Conservation (phyloP, 2,113 vertebrate species). For the Chaetura pelagica region DNA sequence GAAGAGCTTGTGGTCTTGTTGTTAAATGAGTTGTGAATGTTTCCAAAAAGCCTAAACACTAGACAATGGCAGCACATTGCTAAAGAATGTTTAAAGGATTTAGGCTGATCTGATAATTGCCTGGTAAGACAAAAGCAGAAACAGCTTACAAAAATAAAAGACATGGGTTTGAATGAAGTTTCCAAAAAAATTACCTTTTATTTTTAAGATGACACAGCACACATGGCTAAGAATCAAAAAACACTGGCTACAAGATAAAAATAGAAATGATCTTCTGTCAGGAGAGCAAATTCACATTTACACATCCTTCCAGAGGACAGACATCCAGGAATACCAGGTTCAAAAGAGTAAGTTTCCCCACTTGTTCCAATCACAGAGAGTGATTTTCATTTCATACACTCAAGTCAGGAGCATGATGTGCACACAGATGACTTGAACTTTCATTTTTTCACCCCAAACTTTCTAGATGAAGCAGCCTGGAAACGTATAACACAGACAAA, state of each 20-base stretch:
- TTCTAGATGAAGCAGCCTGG: slow-evolving; percentile 5
- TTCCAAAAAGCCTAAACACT: slow-evolving; percentile 1
- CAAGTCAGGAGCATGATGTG: background rate
- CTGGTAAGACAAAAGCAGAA: slow-evolving; percentile 7
- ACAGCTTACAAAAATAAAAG: slow-evolving; percentile 16
- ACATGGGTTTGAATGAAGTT: background rate
- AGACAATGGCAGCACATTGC: slow-evolving; percentile 43
- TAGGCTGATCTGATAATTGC: slow-evolving; percentile 35
- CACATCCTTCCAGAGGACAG: background rate
- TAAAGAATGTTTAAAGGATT: slow-evolving; percentile 35
- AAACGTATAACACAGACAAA: background rate
- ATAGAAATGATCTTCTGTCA: background rate
- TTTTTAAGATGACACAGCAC: background rate
- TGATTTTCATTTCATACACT: background rate
- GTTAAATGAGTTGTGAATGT: slow-evolving; percentile 13
- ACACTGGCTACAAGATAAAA: background rate
- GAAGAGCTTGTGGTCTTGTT: slow-evolving; percentile 12
- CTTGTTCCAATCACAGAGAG: background rate
- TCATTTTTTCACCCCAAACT: background rate
- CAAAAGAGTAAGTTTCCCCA: background rate
- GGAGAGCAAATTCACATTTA: background rate
- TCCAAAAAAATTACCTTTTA: background rate
- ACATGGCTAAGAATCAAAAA: background rate
- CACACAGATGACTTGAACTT: background rate
- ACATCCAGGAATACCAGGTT: rapidly evolving